Conservation (phyloP, 2,797 vertebrate genomes). For the Sitta carolinensis region DNA sequence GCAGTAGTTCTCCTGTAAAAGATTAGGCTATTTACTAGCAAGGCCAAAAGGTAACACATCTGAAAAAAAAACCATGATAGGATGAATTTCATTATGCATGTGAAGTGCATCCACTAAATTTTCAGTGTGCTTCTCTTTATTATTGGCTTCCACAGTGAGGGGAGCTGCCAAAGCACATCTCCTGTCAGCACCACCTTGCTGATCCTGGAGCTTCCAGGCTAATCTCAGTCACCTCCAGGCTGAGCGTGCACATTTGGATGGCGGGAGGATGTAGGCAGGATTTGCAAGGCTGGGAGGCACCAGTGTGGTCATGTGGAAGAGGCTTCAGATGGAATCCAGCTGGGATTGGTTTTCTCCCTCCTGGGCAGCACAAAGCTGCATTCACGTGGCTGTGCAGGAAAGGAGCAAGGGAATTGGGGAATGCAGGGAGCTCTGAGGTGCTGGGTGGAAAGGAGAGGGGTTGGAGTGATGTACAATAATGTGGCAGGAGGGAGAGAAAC, state of each 20-base stretch:
- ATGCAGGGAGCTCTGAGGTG: background rate
- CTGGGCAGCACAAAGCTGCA: background rate
- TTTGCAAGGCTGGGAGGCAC: background rate
- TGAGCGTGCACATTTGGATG: background rate
- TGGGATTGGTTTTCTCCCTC: background rate
- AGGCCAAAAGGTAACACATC: background rate
- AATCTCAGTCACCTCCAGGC: background rate
- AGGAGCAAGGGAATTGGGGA: background rate
- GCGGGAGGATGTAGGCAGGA: background rate
- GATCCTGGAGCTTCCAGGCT: background rate
- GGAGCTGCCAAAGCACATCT: background rate
- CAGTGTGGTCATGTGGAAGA: background rate
- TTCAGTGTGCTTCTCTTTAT: background rate
- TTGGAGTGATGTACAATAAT: background rate
- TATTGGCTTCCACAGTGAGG: background rate
- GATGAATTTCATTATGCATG: background rate
- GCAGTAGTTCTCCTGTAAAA: background rate
- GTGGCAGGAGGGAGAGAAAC: background rate
- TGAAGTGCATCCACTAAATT: background rate
- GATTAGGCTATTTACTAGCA: background rate
- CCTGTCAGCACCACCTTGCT: background rate
- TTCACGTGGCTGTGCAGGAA: fast-evolving
- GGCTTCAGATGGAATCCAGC: background rate
- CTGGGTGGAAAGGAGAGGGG: background rate
- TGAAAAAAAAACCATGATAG: background rate